Evolutionary conservation across 2,888 invertebrate genomes (phyloP).

Genomic region (Chymomyza fuscimana): DNA sequence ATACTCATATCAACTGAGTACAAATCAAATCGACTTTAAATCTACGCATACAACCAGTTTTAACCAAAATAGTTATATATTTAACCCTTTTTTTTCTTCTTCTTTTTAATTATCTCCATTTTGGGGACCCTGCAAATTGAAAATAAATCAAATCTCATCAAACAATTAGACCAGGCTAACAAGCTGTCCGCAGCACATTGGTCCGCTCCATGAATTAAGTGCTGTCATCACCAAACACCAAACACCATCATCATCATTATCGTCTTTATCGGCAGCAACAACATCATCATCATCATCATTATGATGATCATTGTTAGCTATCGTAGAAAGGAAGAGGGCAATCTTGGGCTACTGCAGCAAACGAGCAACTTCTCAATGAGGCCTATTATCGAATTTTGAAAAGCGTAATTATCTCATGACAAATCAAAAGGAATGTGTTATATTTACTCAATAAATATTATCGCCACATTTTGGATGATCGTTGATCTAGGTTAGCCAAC

Average conservation of each 20-base stretch:
- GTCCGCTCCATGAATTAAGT: neutral
- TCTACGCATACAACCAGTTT: neutral
- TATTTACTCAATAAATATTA: slow-evolving; percentile 71
- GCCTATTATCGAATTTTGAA: slow-evolving; percentile 71
- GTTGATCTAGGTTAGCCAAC: neutral
- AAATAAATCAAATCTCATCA: slow-evolving; percentile 45
- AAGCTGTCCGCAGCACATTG: slow-evolving; percentile 33
- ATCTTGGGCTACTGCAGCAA: slow-evolving; percentile 23
- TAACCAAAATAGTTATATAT: neutral
- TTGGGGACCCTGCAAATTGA: slow-evolving; percentile 20
- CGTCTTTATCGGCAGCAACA: neutral
- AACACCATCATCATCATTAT: slow-evolving; percentile 22
- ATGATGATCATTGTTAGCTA: slow-evolving; percentile 24
- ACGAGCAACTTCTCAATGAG: slow-evolving; percentile 49
- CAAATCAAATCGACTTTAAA: neutral
- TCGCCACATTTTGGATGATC: slow-evolving; percentile 42
- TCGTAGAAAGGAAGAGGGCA: slow-evolving; percentile 24
- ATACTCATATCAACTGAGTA: too few relatives aligned
- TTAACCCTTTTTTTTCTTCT: neutral
- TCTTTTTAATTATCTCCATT: slow-evolving; percentile 11
- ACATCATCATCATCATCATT: neutral
- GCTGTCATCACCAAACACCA: neutral
- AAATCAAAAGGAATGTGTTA: slow-evolving; percentile 60
- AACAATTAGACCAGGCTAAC: slow-evolving; percentile 54
- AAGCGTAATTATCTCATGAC: slow-evolving; percentile 72